A percentile compares a stretch with the other conserved stretches of the same genome.
These are phyloP conservation scores for Abrostola triplasia DNA, from an alignment of 2,888 invertebrate species.

Conservation along the genomic window DNA sequence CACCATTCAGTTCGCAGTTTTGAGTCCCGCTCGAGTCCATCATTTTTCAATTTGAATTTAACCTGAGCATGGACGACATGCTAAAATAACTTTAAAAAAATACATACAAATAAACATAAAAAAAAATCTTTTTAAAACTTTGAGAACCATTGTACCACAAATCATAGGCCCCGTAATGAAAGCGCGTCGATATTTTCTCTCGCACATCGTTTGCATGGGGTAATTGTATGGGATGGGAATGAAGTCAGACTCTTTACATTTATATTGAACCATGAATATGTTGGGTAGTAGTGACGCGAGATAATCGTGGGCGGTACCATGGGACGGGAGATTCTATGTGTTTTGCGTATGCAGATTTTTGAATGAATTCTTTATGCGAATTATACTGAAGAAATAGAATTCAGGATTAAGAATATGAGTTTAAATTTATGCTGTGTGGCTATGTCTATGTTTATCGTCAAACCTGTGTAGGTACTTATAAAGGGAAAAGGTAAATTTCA, in stretches of 20 bases:
- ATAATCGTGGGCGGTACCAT: constrained; percentile 23
- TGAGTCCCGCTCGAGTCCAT: too few species aligned
- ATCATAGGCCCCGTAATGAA: constrained; percentile 45
- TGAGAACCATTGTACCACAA: constrained; percentile 20
- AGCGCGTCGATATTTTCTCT: constrained; percentile 32
- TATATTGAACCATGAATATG: constrained; percentile 61
- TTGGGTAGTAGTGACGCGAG: constrained; percentile 37
- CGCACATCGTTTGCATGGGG: constrained; percentile 41
- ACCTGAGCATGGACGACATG: too few species aligned
- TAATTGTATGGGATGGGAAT: constrained; percentile 56
- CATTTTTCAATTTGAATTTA: too few species aligned
- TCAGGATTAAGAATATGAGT: not conserved
- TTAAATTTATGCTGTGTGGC: too few species aligned
- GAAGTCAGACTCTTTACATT: constrained; percentile 59
- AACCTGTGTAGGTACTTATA: too few species aligned
- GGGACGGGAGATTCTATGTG: not conserved
- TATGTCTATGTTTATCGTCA: not conserved
- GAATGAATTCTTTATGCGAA: not conserved
- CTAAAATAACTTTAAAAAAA: too few species aligned
- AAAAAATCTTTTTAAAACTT: constrained; percentile 20
- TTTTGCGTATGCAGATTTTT: not conserved
- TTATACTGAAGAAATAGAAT: constrained; percentile 17
- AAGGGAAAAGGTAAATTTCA: too few species aligned
- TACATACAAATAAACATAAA: too few species aligned
- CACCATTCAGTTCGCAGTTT: too few species aligned